Base-by-base conservation (phyloP, 2,888 invertebrate species). In the Ornithoptera priamus region DNA sequence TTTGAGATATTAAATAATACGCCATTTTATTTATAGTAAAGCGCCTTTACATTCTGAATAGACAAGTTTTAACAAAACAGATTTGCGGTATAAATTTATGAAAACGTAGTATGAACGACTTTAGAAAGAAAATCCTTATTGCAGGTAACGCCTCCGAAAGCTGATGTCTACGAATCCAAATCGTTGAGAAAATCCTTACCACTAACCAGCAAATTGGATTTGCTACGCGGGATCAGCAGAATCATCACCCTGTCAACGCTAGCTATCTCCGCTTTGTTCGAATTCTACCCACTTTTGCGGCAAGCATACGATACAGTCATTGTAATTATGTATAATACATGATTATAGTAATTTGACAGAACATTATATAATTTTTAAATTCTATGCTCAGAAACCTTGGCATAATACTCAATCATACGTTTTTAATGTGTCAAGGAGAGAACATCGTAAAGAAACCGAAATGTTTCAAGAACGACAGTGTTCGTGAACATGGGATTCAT, bases 131-230 rank as follows among this genome's bases (percentile, higher is more conserved):
- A 18, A 7, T n/a, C 6, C 53, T 53, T 53, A 0, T 70, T 70
- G 1, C 78, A 91, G 91, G 91, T 91, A 1, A 82, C 83, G 0
- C 83, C 91, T 0, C 88, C 90, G 24, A 82, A 80, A 72, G 80
- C 81, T 53, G 70, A 72, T 0, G 10, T 81, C 0, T 84, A 81
- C 68, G 78, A 80, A 58, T 57, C 73, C 0, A 82, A 81, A 69
- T 89, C 90, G 0, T 77, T 87, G 17, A 80, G 90, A 1, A 90
- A 87, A 71, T 88, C 85, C 0, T 75, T 80, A 5, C 74, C 84
- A 0, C 59, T 77, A 8, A 72, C 78, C 36, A 75, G 75, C 71
- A 79, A 75, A 63, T 30, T 88, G 42, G 85, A 87, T 0, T 68
- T 90, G 12, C 72, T 85, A 0, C 75, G 90, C 0, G 87, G 81